Evolutionary conservation across 1,140 invertebrate species (phyloP).

Genomic region (Calliopsis andreniformis): DNA sequence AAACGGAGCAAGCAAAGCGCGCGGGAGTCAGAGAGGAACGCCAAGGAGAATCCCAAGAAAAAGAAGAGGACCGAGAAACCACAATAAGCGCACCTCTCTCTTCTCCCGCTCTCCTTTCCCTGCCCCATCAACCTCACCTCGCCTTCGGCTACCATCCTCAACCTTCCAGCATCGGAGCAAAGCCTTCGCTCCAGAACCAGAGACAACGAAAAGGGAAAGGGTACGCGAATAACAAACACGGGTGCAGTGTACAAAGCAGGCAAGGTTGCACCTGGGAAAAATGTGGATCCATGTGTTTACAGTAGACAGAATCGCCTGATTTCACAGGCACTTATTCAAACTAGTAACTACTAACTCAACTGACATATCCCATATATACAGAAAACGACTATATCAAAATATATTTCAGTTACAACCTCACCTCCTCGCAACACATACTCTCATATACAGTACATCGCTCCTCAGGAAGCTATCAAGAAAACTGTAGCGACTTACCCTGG

Average conservation of each 20-base stretch:
- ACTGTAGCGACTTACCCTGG: slow-evolving; percentile 33
- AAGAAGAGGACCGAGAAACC: slow-evolving; percentile 29
- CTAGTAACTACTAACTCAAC: no score
- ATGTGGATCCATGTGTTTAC: no score
- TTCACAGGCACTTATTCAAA: no score
- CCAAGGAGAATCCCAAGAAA: slow-evolving; percentile 7
- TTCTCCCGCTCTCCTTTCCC: slow-evolving; percentile 34
- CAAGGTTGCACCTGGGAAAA: no score
- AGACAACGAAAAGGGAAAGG: not conserved
- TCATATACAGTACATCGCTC: no score
- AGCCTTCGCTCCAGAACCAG: not conserved
- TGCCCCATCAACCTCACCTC: slow-evolving; percentile 29
- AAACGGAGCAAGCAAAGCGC: slow-evolving; percentile 15
- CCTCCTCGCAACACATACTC: no score
- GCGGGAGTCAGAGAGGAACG: not conserved
- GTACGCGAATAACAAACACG: slow-evolving; percentile 2
- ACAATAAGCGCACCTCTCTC: slow-evolving; percentile 34
- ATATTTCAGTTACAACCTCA: no score
- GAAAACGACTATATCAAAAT: no score
- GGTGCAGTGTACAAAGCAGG: not conserved
- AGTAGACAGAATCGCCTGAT: no score
- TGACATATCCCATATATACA: no score
- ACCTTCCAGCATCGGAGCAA: slow-evolving; percentile 30
- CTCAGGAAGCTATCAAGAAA: no score
- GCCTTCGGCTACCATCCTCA: slow-evolving; percentile 39